Conservation (phyloP, 2,797 vertebrate species). For the Coranthus polyacanthus region DNA sequence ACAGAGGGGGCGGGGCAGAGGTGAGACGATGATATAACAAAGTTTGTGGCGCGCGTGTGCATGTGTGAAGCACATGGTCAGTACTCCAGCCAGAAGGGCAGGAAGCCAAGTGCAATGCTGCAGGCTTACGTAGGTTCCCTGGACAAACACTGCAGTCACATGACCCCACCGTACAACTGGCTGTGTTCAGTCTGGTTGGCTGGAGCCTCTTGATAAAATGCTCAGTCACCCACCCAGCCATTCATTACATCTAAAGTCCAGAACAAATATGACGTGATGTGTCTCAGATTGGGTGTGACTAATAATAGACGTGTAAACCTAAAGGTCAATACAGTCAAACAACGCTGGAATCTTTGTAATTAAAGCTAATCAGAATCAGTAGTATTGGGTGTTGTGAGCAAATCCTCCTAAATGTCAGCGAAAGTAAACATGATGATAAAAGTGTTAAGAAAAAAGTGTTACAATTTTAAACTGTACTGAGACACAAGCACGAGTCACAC, state of each 20-base stretch:
- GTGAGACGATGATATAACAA: constrained; percentile 63
- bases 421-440: too few species aligned
- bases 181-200: constrained; percentile 58
- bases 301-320: neutral
- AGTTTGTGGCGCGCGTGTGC: constrained; percentile 40
- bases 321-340: constrained; percentile 8
- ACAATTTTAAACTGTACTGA: too few species aligned
- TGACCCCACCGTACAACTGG: constrained; percentile 58
- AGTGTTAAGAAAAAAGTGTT: too few species aligned
- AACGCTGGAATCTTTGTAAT: constrained; percentile 6
- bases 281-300: constrained; percentile 16
- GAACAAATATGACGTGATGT: constrained; percentile 41
- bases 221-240: constrained; percentile 55
- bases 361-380: constrained; percentile 1
- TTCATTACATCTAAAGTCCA: constrained; percentile 45
- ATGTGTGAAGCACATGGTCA: constrained; percentile 22
- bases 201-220: constrained; percentile 59
- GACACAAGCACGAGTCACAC: neutral
- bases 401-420: constrained; percentile 10
- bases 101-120: constrained; percentile 69
- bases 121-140: constrained; percentile 62
- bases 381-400: neutral
- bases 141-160: constrained; percentile 65
- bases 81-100: constrained; percentile 57
- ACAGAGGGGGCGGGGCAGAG: constrained; percentile 54